phyloP scores from a whole-genome alignment of 2,888 invertebrate genomes.

The Conus canariensis region DNA sequence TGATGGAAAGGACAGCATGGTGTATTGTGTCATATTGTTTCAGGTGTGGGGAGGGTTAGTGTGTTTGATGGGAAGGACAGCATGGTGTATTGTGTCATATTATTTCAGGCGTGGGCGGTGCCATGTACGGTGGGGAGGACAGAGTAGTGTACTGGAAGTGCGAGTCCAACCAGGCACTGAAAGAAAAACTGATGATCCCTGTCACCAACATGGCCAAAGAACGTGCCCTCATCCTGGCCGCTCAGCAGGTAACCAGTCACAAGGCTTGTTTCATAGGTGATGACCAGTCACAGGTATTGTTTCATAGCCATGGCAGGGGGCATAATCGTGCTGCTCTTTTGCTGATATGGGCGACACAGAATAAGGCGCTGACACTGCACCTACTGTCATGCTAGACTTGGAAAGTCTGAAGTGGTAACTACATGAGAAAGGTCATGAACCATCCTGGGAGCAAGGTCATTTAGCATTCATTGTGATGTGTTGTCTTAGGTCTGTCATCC shows the following conservation, averaged over 20 bases:
- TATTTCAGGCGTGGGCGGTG: constrained; percentile 61
- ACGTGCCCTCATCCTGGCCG: constrained; percentile 72
- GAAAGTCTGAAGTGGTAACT: too few species aligned
- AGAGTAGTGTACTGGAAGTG: constrained; percentile 76
- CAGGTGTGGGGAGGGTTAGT: not conserved
- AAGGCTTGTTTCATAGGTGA: not conserved
- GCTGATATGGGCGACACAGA: too few species aligned
- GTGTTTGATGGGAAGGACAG: not conserved
- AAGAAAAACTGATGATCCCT: constrained; percentile 72
- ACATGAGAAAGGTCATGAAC: too few species aligned
- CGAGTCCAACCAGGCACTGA: constrained; percentile 71
- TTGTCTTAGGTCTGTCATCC: too few species aligned
- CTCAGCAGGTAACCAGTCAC: constrained; percentile 71
- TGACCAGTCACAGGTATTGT: not conserved
- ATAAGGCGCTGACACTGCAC: too few species aligned
- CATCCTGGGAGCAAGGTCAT: too few species aligned
- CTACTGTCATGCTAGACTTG: too few species aligned
- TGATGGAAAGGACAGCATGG: too few species aligned
- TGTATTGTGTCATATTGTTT: not conserved
- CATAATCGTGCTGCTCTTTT: too few species aligned
- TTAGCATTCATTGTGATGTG: too few species aligned
- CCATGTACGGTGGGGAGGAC: constrained; percentile 71
- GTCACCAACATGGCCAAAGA: constrained; percentile 73
- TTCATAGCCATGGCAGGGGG: not conserved
- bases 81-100: not conserved